phyloP scores from a whole-genome alignment of 2,113 vertebrate species.

The Gnathonemus echidnorhynchus region DNA sequence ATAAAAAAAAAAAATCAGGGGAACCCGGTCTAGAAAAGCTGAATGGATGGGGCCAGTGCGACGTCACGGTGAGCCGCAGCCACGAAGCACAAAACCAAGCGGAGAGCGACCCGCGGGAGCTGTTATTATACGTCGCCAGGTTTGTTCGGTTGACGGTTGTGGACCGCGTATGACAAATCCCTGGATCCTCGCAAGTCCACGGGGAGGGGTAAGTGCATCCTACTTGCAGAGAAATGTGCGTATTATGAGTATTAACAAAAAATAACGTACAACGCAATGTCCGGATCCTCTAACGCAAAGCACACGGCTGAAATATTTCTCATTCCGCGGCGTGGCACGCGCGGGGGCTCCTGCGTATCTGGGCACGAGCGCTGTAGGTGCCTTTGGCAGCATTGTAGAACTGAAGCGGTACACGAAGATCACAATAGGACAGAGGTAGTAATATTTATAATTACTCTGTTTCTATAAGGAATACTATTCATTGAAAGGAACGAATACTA shows the following conservation, averaged over 20 bases:
- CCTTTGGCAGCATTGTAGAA: background rate
- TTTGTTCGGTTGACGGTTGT: conserved; percentile 36
- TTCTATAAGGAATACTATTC: background rate
- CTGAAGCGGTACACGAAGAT: background rate
- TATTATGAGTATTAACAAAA: background rate
- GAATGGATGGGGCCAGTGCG: conserved; percentile 61
- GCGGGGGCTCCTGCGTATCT: background rate
- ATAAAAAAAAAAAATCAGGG: conserved; percentile 22
- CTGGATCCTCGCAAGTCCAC: conserved; percentile 30
- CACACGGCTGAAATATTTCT: background rate
- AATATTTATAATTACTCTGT: background rate
- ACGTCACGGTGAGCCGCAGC: conserved; percentile 63
- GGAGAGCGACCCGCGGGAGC: conserved; percentile 43
- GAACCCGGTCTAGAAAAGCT: conserved; percentile 45
- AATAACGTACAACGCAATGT: background rate
- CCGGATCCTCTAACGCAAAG: background rate
- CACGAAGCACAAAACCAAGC: conserved; percentile 56
- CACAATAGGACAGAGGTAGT: background rate
- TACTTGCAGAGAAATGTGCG: background rate
- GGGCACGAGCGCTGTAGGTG: background rate
- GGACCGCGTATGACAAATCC: conserved; percentile 37
- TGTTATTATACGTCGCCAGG: conserved; percentile 43
- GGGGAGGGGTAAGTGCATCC: conserved; percentile 24
- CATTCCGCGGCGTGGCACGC: conserved; percentile 9
- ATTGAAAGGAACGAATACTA: background rate